Evolutionary conservation across 2,888 invertebrate genomes (phyloP), one percentile per base, ranked within the genome.

Genomic region (Platypus cylindrus): DNA sequence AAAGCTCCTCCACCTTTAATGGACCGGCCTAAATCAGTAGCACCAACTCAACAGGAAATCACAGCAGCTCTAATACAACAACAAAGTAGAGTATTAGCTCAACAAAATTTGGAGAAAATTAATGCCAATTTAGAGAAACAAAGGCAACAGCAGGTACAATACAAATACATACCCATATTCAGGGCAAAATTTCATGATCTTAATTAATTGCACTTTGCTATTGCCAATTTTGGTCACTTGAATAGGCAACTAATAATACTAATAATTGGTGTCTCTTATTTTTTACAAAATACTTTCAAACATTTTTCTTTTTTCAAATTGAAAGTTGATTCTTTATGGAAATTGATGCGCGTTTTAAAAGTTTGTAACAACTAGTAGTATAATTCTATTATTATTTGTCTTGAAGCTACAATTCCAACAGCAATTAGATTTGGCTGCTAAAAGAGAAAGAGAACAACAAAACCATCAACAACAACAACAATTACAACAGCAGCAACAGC

Each of bases 61-160:
- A 66, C 68, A 3, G 69, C 68, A 1, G 68, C 68, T 5, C 53
- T 78, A 28, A 66, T 77, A 38, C 78, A 78, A 48, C 78, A 78
- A 45, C 78, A 78, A 54, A 73, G 66, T 52, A 60, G 70, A 12
- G 68, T 44, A 3, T 60, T 71, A 32, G 67, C 66, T 1, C 73
- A 72, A 53, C 68, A 72, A 64, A 68, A 71, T 30, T 60, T 75
- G 30, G 79, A 79, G 52, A 79, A 78, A 38, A 43, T 62, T 36
- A 63, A 62, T 38, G 61, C 62, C 2, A 64, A 68, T 31, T 54
- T 71, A 43, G 70, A 71, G 48, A 71, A 71, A 46, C 70, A 71
- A 45, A 59, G 70, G 34, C 69, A 70, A 41, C 62, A 68, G 16
- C 27, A 27, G 15, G 27, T 27, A n/a, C n/a, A n/a, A n/a, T n/a